Percentiles rank a stretch among this genome's conserved stretches.
Evolutionary conservation across 2,113 vertebrate species (phyloP).

Genomic region (Rhabdornis inornatus): DNA sequence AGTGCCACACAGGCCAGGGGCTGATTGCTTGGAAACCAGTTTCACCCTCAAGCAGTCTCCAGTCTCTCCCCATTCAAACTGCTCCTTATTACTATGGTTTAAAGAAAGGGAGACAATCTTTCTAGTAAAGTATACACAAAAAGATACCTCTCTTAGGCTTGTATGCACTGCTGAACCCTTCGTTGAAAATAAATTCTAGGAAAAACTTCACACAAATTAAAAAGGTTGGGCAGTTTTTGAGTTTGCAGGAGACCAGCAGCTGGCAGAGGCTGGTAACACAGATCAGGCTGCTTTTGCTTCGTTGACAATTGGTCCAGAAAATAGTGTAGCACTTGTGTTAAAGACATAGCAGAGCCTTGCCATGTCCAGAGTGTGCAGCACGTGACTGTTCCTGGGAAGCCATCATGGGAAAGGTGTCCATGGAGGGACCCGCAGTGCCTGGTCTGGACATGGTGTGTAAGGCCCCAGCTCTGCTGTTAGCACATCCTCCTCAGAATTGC

Average conservation of each 20-base stretch:
- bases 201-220: background rate
- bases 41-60: background rate
- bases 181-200: background rate
- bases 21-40: too few species aligned
- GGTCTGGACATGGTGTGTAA: fast-evolving
- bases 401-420: fast-evolving
- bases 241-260: background rate
- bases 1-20: background rate
- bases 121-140: background rate
- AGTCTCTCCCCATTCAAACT: background rate
- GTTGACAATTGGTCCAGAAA: background rate
- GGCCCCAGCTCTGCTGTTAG: background rate
- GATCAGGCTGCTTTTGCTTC: background rate
- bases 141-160: background rate
- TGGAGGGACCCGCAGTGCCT: background rate
- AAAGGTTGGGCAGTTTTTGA: background rate
- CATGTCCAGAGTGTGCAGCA: fast-evolving
- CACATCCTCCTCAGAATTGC: too few species aligned
- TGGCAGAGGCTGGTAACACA: background rate
- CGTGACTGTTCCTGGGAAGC: background rate
- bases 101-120: background rate
- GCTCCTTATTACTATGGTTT: background rate
- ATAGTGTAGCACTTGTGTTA: fast-evolving
- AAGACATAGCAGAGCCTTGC: background rate
- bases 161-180: background rate